These are phyloP conservation scores for Chymomyza fuscimana DNA, from an alignment of 2,888 invertebrate species.

Conservation along the genomic window DNA sequence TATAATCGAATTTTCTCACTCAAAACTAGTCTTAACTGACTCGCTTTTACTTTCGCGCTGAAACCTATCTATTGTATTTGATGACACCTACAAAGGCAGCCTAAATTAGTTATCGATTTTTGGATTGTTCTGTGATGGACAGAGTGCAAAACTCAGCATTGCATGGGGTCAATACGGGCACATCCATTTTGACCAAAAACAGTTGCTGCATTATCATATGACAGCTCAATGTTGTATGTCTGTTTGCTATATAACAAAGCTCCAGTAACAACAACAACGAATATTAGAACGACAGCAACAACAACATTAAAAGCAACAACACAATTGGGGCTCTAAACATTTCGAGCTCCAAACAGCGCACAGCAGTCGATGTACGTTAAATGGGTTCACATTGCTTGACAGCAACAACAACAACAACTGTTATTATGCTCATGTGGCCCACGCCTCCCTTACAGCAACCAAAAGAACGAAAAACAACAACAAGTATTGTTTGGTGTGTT, in stretches of 20 bases:
- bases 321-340: neutral
- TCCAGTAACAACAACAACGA: conserved; percentile 14
- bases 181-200: conserved; percentile 28
- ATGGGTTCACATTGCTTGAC: conserved; percentile 8
- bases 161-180: conserved; percentile 40
- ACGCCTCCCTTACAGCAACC: conserved; percentile 1
- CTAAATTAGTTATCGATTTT: neutral
- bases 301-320: neutral
- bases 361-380: conserved; percentile 18
- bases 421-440: conserved; percentile 26
- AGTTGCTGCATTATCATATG: conserved; percentile 19
- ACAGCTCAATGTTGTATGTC: conserved; percentile 30
- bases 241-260: conserved; percentile 18
- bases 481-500: conserved; percentile 22
- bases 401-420: conserved; percentile 7
- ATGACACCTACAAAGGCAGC: neutral
- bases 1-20: no score
- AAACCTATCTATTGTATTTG: neutral
- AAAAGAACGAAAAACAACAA: neutral
- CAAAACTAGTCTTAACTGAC: conserved; percentile 11
- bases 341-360: neutral
- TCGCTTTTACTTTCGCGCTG: conserved; percentile 12
- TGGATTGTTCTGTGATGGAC: conserved; percentile 13
- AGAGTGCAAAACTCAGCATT: conserved; percentile 24
- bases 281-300: conserved; percentile 3